Conservation (phyloP, 2,888 invertebrate genomes). For the Drepana falcataria region DNA sequence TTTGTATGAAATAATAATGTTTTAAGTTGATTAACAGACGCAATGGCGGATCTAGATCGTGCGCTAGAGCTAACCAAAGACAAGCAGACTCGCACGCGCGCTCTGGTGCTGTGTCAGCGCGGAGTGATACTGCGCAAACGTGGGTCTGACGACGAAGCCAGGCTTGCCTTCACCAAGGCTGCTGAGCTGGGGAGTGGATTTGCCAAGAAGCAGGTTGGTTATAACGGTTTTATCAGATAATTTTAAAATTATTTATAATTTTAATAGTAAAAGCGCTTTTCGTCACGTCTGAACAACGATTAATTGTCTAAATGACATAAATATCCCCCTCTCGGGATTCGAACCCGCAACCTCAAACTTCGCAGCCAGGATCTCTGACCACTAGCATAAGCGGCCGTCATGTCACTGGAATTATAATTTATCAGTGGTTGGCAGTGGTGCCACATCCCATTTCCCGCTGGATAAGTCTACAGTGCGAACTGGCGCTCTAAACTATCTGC, state of each 20-base stretch:
- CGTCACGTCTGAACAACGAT: no score
- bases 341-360: no score
- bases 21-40: constrained; percentile 72
- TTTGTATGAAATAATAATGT: neutral
- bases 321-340: no score
- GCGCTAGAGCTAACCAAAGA: constrained; percentile 83
- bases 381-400: no score
- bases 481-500: no score
- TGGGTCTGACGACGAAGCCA: constrained; percentile 84
- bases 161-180: constrained; percentile 86
- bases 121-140: constrained; percentile 86
- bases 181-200: constrained; percentile 91
- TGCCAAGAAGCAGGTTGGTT: constrained; percentile 87
- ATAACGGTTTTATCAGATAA: no score
- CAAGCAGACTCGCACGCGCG: constrained; percentile 82
- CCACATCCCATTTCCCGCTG: neutral
- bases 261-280: no score
- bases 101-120: constrained; percentile 90
- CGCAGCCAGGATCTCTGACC: no score
- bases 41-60: constrained; percentile 85
- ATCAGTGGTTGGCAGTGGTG: neutral
- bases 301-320: no score
- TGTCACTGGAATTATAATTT: no score
- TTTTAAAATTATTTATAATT: neutral
- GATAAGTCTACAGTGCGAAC: no score